phyloP scores from a whole-genome alignment of 2,113 vertebrate genomes.

The Capreolus pygargus region DNA sequence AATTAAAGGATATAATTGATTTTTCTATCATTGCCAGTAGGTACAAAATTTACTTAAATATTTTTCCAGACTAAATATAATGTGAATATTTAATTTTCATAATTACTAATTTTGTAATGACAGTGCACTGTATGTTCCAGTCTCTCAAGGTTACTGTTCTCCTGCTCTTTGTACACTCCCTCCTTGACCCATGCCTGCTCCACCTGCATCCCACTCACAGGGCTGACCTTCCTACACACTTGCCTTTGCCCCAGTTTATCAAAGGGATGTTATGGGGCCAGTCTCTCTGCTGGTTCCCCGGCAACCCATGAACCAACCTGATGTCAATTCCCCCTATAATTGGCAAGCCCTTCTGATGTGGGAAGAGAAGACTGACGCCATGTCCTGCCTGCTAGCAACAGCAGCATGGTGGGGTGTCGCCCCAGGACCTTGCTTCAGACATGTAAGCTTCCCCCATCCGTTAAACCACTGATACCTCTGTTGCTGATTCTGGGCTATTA shows the following conservation, averaged over 20 bases:
- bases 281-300: not conserved
- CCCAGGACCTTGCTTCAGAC: not conserved
- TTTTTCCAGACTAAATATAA: not conserved
- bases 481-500: not conserved
- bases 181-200: too few relatives aligned
- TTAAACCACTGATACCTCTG: not conserved
- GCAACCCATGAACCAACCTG: not conserved
- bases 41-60: not conserved
- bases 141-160: not conserved
- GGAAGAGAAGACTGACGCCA: not conserved
- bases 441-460: not conserved
- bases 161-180: not conserved
- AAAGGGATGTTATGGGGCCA: not conserved
- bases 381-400: too few relatives aligned
- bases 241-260: not conserved
- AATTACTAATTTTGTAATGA: not conserved
- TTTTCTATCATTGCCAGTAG: not conserved
- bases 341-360: not conserved
- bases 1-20: not conserved
- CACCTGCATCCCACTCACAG: not conserved
- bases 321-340: not conserved
- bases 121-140: not conserved
- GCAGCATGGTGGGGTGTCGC: rapidly evolving
- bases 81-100: not conserved
- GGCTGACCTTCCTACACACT: not conserved